Evolutionary conservation across 2,888 invertebrate genomes (phyloP), one percentile per base, ranked within the genome.

Genomic region (Neocrepidodera transversa): DNA sequence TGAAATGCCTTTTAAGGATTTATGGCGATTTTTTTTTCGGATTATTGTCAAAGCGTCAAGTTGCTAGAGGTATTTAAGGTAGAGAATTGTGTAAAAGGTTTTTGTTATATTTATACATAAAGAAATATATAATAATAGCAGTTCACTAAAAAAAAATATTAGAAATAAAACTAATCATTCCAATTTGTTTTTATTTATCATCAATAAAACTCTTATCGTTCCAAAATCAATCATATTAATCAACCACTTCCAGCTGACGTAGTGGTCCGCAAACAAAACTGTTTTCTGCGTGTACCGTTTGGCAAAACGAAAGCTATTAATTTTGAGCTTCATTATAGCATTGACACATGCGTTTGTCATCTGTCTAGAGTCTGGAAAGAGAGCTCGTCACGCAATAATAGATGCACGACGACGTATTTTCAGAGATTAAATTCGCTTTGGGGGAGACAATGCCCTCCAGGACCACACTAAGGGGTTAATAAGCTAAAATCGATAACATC

Each of bases 271-370:
- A 4, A 40, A 40, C 40, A 40, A 40, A 40, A 40, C 16, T 16
- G 42, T 42, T 42, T 42, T 42, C 42, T 42, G 42, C 16, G 20
- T 20, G 42, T 20, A 42, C 28, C 28, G 28, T 35, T 35, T 35
- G n/a, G n/a, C 5, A 4, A 35, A 35, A 23, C 13, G 20, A 42
- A 42, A n/a, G 20, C 28, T 26, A 45, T 45, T 45, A 45, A 45
- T 45, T 45, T 14, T 26, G 23, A 14, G 11, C 45, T 26, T 45
- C 26, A 42, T 42, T 42, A 42, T 20, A 42, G 28, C 23, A 45
- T 73, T 73, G 74, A 74, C 74, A 74, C 74, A 75, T 71, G 73
- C 54, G 47, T 62, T 62, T 72, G 74, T 75, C 75, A 73, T 73
- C 73, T 67, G 36, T 50, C 14, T 48, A 23, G 17, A 48, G 23